Evolutionary conservation across 2,888 invertebrate species (phyloP).

Genomic region (Agapostemon virescens): DNA sequence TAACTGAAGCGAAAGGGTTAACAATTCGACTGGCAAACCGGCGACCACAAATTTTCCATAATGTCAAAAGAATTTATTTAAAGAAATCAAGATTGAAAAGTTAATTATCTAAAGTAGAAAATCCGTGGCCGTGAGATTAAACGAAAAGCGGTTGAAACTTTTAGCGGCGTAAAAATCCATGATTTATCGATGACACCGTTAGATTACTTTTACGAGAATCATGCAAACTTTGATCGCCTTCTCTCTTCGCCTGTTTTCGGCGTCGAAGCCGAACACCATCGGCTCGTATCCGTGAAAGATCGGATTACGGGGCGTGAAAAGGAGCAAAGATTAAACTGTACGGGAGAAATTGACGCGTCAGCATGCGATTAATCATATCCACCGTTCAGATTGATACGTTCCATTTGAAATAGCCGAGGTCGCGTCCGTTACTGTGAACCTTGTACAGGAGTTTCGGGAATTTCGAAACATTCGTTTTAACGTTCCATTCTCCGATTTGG

Average conservation of each 20-base stretch:
- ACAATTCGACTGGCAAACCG: no score
- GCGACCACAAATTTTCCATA: no score
- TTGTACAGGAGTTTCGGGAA: background rate
- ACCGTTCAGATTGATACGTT: background rate
- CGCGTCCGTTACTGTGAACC: slow-evolving; percentile 1
- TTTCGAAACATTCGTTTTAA: background rate
- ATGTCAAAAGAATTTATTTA: background rate
- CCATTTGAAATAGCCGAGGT: background rate
- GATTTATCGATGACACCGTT: background rate
- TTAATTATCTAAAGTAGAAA: no score
- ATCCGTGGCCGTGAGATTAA: no score
- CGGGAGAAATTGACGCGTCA: background rate
- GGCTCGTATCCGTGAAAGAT: background rate
- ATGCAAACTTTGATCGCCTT: background rate
- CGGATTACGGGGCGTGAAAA: background rate
- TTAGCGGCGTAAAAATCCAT: background rate
- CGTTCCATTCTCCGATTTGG: background rate
- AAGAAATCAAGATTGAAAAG: background rate
- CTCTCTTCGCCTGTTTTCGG: background rate
- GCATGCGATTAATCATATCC: slow-evolving; percentile 5
- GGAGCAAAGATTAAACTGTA: slow-evolving; percentile 9
- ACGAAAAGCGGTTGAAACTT: background rate
- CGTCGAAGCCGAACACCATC: background rate
- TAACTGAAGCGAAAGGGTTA: no score
- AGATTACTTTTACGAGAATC: background rate